These are phyloP conservation scores for Tiliacea aurago DNA, from an alignment of 2,888 invertebrate species.

Conservation along the genomic window DNA sequence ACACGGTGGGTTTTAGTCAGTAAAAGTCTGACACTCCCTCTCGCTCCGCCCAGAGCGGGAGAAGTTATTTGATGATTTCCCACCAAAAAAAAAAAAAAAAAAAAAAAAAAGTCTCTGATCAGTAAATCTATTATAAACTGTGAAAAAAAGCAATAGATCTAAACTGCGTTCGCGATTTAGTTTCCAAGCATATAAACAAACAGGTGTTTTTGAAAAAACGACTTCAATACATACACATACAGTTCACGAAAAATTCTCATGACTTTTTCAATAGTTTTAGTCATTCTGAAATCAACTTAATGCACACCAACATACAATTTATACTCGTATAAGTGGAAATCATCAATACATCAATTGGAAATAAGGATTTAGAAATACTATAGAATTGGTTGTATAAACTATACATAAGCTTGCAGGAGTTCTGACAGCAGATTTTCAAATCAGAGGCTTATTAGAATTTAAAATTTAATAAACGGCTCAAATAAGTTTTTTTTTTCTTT, in stretches of 20 bases:
- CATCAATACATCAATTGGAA: background rate
- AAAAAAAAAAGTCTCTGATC: background rate
- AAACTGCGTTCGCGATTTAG: background rate
- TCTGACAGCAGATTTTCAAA: background rate
- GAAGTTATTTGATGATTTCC: no score
- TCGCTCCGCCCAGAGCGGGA: no score
- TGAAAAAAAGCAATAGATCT: background rate
- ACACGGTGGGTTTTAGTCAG: no score
- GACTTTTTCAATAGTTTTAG: background rate
- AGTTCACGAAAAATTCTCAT: no score
- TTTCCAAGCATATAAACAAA: background rate
- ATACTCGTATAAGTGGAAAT: background rate
- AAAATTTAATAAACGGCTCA: background rate
- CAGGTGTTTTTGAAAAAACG: background rate
- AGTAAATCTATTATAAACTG: background rate
- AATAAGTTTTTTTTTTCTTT: constrained; percentile 2
- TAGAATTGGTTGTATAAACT: background rate
- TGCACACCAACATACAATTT: background rate
- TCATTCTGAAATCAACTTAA: background rate
- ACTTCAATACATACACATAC: background rate
- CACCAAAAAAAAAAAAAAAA: no score
- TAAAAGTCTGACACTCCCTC: no score
- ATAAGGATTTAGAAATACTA: background rate
- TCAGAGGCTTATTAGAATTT: background rate
- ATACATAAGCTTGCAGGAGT: background rate